Evolutionary conservation across 2,888 invertebrate species (phyloP), one percentile per base, ranked within the genome.

Genomic region (Rosalia funebris): DNA sequence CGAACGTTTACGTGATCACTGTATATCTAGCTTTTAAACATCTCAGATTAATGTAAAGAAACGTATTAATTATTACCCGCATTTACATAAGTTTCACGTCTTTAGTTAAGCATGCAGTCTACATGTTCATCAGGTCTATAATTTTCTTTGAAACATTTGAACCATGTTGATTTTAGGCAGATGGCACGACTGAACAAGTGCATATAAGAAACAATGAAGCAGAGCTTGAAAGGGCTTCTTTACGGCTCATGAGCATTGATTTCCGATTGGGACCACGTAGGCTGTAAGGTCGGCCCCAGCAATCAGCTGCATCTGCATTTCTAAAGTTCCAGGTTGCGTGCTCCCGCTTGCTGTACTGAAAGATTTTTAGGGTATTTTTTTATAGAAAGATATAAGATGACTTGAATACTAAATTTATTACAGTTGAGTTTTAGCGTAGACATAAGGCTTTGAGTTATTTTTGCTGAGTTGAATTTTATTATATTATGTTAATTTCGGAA

Each of bases 221-320:
- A 48, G 48, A 37, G 48, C 16, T 34, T 15, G 41, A 34, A 53
- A 53, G 60, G 60, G 63, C 62, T 63, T 66, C 69, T 67, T 70
- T 65, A 70, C 65, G 67, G 68, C 58, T 62, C 67, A 64, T 68
- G 69, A 68, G 65, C 69, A 71, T 71, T 70, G 71, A 71, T 71
- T 71, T 71, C 68, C 71, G 70, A 71, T 71, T 55, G 70, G 59
- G 60, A 62, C 64, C 61, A 62, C 62, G 64, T 64, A 52, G 59
- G 56, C 56, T 15, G 36, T 37, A 19, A 55, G 45, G 42, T 45
- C 65, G 57, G 48, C 64, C 64, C 59, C 63, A 37, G 64, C 63
- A 66, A 66, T 66, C 66, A 66, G 63, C 61, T 63, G 65, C 64
- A 65, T 65, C 64, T 66, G 66, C 64, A 67, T 67, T 65, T 67